phyloP scores from a whole-genome alignment of 2,888 invertebrate genomes.

The Dolomedes plantarius region DNA sequence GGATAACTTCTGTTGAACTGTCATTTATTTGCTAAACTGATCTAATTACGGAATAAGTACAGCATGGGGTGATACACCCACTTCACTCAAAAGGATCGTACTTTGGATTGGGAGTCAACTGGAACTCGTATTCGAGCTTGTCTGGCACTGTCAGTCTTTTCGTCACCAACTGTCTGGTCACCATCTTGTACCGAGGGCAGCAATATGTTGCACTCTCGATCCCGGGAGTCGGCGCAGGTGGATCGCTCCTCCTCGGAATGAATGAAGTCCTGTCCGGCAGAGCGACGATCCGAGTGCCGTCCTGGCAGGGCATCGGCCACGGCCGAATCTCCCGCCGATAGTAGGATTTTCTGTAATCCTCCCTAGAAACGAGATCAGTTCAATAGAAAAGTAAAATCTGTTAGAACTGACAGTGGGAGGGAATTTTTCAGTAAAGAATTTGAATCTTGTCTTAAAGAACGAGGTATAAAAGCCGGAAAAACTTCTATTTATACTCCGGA shows the following conservation, averaged over 20 bases:
- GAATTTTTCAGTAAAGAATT: too few species aligned
- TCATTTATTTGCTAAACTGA: too few species aligned
- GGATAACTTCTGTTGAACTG: too few species aligned
- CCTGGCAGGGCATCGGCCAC: constrained; percentile 54
- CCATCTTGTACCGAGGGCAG: constrained; percentile 17
- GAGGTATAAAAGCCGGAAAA: too few species aligned
- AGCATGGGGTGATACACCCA: too few species aligned
- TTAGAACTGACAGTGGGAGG: too few species aligned
- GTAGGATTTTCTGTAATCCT: not conserved
- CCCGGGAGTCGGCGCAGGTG: not conserved
- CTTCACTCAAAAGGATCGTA: constrained; percentile 34
- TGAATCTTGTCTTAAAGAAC: too few species aligned
- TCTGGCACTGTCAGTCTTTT: constrained; percentile 16
- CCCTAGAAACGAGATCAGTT: not conserved
- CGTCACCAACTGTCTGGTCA: not conserved
- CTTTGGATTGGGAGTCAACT: constrained; percentile 16
- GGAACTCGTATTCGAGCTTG: constrained; percentile 17
- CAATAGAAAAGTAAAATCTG: too few species aligned
- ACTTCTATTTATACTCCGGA: too few species aligned
- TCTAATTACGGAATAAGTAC: too few species aligned
- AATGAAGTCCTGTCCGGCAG: constrained; percentile 21
- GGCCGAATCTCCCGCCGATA: constrained; percentile 18
- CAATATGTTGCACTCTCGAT: too few species aligned
- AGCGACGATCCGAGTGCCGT: not conserved
- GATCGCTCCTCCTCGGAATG: not conserved